Evolutionary conservation across 1,140 invertebrate species (phyloP), one percentile per base, ranked within the genome.

Genomic region (Caenorhabditis inopinata): DNA sequence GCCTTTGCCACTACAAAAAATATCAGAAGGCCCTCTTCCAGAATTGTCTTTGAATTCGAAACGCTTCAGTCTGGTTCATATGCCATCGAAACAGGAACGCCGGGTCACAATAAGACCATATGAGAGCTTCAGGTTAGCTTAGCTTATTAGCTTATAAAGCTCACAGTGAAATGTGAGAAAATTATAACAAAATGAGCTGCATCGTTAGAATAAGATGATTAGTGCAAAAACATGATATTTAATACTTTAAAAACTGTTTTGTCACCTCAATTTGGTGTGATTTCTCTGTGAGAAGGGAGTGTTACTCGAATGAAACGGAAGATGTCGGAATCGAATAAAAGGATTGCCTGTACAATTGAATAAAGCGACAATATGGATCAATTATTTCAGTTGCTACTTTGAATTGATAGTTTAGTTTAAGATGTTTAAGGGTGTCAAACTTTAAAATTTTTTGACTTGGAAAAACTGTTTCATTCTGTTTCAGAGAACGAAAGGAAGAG

Each of bases 41-140:
- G 58, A 68, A 11, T 68, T 32, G 12, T 29, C 58, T 18, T 32
- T 68, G 5, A 68, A 68, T 21, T 68, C 58, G 7, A 68, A 68
- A 68, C 32, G 58, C 11, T 68, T 68, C 58, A 68, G 58, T 68
- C 58, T 68, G 18, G 58, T 68, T 9, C 58, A 68, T 42, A 68
- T 68, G 58, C 58, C 58, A 68, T 16, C 58, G 38, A 68, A 68
- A 68, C 58, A 68, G 21, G 78, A 79, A 58, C 48, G 62, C 5
- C 38, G 78, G 74, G 78, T 79, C 42, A 62, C 58, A n/a, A 62
- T 79, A n/a, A 51, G 78, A 35, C 78, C 78, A n/a, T 79, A 74
- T 51, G 78, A 79, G 21, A 79, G 78, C 73, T 79, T 79, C 58
- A 58, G 78, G 78, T 79, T 16, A 49, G 62, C 23, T 14, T 7